These are phyloP conservation scores for Zaprionus nigranus DNA, from an alignment of 1,140 invertebrate species.

Conservation along the genomic window DNA sequence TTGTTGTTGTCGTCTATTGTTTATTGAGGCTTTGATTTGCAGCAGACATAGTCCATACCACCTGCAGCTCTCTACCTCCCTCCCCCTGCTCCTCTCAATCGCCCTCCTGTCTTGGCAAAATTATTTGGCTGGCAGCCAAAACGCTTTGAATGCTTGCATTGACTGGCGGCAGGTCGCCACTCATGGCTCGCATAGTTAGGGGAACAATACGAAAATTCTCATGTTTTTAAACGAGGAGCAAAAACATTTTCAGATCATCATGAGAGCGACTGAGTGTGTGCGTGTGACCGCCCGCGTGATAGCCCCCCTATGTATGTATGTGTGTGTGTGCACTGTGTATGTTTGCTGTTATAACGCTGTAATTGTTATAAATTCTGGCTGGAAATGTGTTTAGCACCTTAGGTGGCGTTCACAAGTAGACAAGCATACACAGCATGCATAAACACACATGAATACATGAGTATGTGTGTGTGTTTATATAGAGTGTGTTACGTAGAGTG, in stretches of 20 bases:
- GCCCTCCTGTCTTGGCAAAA: constrained; percentile 62
- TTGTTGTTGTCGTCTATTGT: constrained; percentile 61
- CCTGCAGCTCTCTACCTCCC: not conserved
- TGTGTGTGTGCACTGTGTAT: constrained; percentile 1
- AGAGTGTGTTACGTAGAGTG: not conserved
- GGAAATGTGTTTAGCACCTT: constrained; percentile 50
- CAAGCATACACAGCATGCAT: constrained; percentile 12
- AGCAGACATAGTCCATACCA: constrained; percentile 37
- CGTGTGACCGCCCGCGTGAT: too few species aligned
- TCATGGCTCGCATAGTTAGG: constrained; percentile 9
- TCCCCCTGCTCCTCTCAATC: not conserved
- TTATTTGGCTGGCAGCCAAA: constrained; percentile 70
- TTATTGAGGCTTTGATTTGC: constrained; percentile 68
- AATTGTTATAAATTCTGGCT: constrained; percentile 50
- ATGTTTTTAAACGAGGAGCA: constrained; percentile 31
- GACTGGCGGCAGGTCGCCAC: constrained; percentile 31
- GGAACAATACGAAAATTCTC: constrained; percentile 36
- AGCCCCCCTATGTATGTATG: not conserved
- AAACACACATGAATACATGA: constrained; percentile 6
- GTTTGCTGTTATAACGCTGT: constrained; percentile 15
- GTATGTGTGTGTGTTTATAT: constrained; percentile 7
- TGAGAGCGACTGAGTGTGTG: not conserved
- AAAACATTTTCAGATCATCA: constrained; percentile 34
- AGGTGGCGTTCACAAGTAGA: constrained; percentile 21
- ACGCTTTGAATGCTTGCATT: constrained; percentile 54